These are phyloP conservation scores for Calycopis cecrops DNA, from an alignment of 1,140 invertebrate genomes.

Conservation along the genomic window DNA sequence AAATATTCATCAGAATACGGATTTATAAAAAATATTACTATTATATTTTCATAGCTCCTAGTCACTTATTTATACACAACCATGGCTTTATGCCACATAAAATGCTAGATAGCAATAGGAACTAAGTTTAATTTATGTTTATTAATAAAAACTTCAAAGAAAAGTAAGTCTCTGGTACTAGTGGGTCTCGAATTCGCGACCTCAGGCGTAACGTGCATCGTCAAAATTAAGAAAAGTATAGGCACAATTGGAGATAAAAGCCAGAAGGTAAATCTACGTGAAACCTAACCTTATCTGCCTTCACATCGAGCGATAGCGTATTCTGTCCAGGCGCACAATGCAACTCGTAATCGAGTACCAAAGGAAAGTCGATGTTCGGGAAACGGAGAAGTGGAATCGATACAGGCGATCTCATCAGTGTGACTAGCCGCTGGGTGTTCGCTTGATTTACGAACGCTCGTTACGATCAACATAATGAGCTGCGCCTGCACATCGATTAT, in stretches of 20 bases:
- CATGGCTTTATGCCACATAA: no score
- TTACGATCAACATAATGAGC: slow-evolving; percentile 58
- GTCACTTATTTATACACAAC: no score
- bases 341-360: slow-evolving; percentile 31
- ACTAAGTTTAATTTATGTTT: no score
- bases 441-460: slow-evolving; percentile 61
- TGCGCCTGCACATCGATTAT: slow-evolving; percentile 55
- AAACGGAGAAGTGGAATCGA: slow-evolving; percentile 39
- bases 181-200: no score
- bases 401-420: slow-evolving; percentile 37
- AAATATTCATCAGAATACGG: no score
- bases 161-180: no score
- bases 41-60: no score
- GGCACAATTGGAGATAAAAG: slow-evolving; percentile 2
- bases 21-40: no score
- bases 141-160: no score
- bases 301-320: slow-evolving; percentile 14
- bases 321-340: slow-evolving; percentile 15
- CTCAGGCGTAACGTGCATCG: no score
- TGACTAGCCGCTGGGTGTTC: slow-evolving; percentile 46
- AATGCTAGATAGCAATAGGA: no score
- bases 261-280: slow-evolving; percentile 1
- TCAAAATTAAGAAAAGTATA: not conserved
- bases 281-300: not conserved
- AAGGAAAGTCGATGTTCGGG: slow-evolving; percentile 40